A percentile compares a stretch with the other conserved stretches of the same genome.
Conservation (phyloP, 2,113 vertebrate species). For the Misgurnus mizolepis region DNA sequence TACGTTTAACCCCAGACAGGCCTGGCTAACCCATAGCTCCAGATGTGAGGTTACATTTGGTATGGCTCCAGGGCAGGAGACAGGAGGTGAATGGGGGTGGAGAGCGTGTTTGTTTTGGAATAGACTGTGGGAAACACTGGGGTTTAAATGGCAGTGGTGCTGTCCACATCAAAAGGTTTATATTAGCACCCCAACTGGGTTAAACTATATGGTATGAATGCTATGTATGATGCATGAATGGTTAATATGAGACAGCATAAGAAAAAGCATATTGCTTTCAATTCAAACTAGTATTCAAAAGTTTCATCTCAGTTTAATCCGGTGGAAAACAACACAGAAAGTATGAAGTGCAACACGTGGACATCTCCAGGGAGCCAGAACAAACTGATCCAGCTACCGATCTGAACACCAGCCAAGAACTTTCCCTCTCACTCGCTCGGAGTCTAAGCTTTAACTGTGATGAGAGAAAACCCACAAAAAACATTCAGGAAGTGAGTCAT, state of each 20-base stretch:
- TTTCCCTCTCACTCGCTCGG: not conserved
- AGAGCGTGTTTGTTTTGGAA: conserved; percentile 4
- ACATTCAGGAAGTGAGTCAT: conserved; percentile 46
- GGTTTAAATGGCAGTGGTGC: not conserved
- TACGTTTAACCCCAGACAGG: conserved; percentile 35
- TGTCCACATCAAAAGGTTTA: conserved; percentile 50
- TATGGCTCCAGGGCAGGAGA: conserved; percentile 25
- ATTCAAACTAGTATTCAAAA: too few species aligned
- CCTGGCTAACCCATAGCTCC: conserved; percentile 28
- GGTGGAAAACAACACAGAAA: conserved; percentile 1
- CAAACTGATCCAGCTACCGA: not conserved
- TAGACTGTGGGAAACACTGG: conserved; percentile 28
- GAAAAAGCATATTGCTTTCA: too few species aligned
- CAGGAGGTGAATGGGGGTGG: conserved; percentile 3
- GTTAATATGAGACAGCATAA: too few species aligned
- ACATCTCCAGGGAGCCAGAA: conserved; percentile 4
- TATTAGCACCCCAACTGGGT: not conserved
- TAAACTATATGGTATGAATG: not conserved
- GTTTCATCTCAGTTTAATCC: not conserved
- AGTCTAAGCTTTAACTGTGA: not conserved
- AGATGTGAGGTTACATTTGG: conserved; percentile 44
- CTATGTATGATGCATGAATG: too few species aligned
- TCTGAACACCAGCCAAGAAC: conserved; percentile 25
- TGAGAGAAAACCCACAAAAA: conserved; percentile 4
- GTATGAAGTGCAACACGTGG: conserved; percentile 7